Conservation (phyloP, 1,140 invertebrate genomes). For the Philaenus spumarius region DNA sequence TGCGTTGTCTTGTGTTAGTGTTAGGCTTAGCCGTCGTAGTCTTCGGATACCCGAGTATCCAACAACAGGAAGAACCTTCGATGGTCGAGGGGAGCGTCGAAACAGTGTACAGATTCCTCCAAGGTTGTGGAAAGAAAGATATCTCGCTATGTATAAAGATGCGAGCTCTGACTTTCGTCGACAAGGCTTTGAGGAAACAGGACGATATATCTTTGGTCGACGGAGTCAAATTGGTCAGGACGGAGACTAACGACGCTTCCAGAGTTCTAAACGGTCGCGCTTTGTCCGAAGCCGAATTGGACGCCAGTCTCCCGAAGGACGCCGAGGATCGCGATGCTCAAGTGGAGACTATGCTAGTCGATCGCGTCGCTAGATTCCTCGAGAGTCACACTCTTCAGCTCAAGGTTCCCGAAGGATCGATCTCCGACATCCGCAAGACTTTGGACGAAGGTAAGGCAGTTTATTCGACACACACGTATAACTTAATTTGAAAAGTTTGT, state of each 20-base stretch:
- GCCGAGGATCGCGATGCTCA: slow-evolving; percentile 63
- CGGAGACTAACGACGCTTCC: slow-evolving; percentile 39
- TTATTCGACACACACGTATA: no score
- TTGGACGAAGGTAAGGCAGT: slow-evolving; percentile 46
- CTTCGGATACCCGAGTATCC: no score
- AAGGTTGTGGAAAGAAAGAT: slow-evolving; percentile 59
- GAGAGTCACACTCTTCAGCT: slow-evolving; percentile 71
- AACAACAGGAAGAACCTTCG: slow-evolving; percentile 3
- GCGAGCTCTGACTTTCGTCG: slow-evolving; percentile 57
- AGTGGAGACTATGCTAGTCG: slow-evolving; percentile 64
- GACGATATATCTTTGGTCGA: slow-evolving; percentile 51
- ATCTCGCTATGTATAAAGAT: slow-evolving; percentile 64
- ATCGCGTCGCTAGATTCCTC: slow-evolving; percentile 64
- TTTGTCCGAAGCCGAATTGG: slow-evolving; percentile 46
- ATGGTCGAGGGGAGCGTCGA: slow-evolving; percentile 42
- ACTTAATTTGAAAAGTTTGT: no score
- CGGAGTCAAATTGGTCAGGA: slow-evolving; percentile 61
- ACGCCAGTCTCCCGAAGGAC: slow-evolving; percentile 53
- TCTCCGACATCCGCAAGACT: slow-evolving; percentile 59
- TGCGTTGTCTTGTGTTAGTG: slow-evolving; percentile 8
- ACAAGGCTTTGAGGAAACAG: slow-evolving; percentile 46
- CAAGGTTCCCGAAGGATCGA: slow-evolving; percentile 59
- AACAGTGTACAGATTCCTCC: slow-evolving; percentile 54
- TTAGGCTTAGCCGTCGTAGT: neutral
- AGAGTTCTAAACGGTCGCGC: slow-evolving; percentile 40